These are phyloP conservation scores for Diadegma fenestrale DNA, from an alignment of 2,888 invertebrate species.

Conservation along the genomic window DNA sequence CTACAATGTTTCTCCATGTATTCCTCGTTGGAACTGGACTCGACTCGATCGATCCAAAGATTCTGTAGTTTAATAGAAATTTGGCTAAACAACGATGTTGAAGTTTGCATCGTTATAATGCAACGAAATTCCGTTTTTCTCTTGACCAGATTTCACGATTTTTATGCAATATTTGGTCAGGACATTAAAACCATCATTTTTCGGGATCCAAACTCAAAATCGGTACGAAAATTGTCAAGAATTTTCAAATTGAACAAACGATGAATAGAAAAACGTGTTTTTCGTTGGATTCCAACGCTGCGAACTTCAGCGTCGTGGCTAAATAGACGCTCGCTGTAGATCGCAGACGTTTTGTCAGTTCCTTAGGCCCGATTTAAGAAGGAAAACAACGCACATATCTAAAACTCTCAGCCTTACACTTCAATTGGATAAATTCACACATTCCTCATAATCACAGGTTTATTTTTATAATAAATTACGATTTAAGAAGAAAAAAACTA, in stretches of 20 bases:
- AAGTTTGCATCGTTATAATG: too few species aligned
- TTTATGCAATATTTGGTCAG: too few species aligned
- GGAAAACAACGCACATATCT: constrained; percentile 58
- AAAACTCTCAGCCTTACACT: constrained; percentile 55
- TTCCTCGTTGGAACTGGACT: not conserved
- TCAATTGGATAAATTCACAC: constrained; percentile 59
- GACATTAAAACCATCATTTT: too few species aligned
- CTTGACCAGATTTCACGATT: too few species aligned
- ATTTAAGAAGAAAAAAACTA: constrained; percentile 66
- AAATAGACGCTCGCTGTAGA: not conserved
- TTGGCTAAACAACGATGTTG: not conserved
- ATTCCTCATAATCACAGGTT: constrained; percentile 73
- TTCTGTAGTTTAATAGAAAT: not conserved
- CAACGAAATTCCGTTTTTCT: too few species aligned
- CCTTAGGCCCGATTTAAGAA: not conserved
- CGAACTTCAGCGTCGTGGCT: too few species aligned
- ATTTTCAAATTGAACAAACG: too few species aligned
- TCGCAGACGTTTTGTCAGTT: not conserved
- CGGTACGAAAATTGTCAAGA: too few species aligned
- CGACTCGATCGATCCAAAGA: not conserved
- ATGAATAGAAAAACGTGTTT: too few species aligned
- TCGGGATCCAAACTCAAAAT: too few species aligned
- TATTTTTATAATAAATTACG: constrained; percentile 77
- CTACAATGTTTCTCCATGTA: not conserved
- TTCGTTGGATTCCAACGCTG: too few species aligned